Base-by-base conservation (phyloP, 2,797 vertebrate species). In the Alcedo atthis region DNA sequence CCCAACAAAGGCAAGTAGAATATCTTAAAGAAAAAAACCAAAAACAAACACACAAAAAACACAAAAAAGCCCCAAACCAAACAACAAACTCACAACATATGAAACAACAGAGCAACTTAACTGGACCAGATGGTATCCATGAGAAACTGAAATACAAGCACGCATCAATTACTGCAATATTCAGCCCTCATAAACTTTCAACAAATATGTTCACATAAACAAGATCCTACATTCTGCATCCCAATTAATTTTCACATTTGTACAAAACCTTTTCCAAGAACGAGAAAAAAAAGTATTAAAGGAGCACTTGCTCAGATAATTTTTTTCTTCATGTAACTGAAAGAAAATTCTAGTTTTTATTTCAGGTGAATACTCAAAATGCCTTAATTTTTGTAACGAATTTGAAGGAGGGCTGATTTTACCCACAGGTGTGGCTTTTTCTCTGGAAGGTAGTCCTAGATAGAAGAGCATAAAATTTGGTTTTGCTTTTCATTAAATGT, bases 181-280 rank as follows among this genome's bases (percentile, higher is more conserved):
- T 94, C 83, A 95, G 67, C 54, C 28, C 74, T 95, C 17, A 13
- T 67, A 94, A 95, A 88, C 67, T 82, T 91, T 94, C 91, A 96
- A 94, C 79, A 97, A 95, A 94, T 95, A 71, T 91, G 82, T 93
- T 91, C 82, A 55, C 64, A 93, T 87, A 87, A 96, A 95, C 69
- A 83, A 74, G 58, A 88, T 86, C 57, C 74, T 79, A 68, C 59
- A 91, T 91, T 91, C 85, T 93, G 48, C 54, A 91, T 85, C 59
- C 85, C 89, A 85, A 95, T 91, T 95, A 95, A 94, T 63, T 69
- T 88, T 96, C 61, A 28, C 76, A 88, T 95, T 96, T 73, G 76
- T 94, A 87, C 59, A 70, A 73, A 92, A 78, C n/a, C 43, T 73
- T 15, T 84, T 88, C 81, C 87, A 92, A 64, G 42, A 90, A 32